These are phyloP conservation scores for Anarhynchus alexandrinus DNA, from an alignment of 2,113 vertebrate species.

Conservation along the genomic window DNA sequence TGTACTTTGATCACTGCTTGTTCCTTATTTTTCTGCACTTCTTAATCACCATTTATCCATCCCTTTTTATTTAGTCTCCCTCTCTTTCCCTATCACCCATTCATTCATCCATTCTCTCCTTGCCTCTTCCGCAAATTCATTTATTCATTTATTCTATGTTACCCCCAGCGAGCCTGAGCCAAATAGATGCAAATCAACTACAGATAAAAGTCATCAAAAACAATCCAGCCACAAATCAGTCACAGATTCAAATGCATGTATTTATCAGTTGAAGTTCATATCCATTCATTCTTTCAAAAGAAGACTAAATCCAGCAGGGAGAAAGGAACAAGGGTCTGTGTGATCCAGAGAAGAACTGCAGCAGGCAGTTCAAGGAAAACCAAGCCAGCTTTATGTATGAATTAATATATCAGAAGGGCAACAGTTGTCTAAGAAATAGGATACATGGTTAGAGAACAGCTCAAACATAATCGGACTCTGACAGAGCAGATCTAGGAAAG, in stretches of 20 bases:
- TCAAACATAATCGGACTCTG: not conserved
- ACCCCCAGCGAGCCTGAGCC: not conserved
- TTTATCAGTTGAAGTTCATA: conserved; percentile 11
- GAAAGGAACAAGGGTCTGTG: not conserved
- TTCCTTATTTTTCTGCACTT: not conserved
- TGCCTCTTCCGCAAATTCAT: not conserved
- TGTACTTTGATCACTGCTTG: not conserved
- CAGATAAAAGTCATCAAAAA: conserved; percentile 35
- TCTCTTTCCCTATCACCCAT: not conserved
- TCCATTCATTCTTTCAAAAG: not conserved
- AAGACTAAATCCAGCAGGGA: conserved; percentile 5
- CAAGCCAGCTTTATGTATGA: not conserved
- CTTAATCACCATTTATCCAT: not conserved
- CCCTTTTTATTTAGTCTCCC: not conserved
- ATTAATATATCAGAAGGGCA: not conserved
- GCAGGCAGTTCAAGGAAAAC: not conserved
- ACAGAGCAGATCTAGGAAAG: not conserved
- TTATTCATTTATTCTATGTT: conserved; percentile 20
- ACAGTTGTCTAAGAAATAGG: not conserved
- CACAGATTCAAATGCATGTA: conserved; percentile 11
- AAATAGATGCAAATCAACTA: conserved; percentile 33
- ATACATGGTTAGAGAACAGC: not conserved
- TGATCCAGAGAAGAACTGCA: not conserved
- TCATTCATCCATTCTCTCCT: not conserved
- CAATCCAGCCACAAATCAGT: conserved; percentile 18